These are phyloP conservation scores for Ispidina picta DNA, from an alignment of 2,797 vertebrate genomes.

Conservation along the genomic window DNA sequence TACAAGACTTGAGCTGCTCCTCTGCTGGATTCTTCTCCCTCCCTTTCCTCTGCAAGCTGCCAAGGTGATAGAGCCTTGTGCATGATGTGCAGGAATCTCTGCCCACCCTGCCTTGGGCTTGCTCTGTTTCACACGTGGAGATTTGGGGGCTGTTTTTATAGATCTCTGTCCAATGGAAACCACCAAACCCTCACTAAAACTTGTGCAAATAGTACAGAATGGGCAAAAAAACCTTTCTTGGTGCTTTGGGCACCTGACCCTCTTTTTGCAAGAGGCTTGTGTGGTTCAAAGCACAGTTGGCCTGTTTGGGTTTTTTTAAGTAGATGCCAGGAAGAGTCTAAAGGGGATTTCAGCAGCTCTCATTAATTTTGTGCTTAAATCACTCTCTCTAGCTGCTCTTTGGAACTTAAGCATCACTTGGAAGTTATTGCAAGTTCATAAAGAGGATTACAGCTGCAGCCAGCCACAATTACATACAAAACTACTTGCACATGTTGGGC, in stretches of 20 bases:
- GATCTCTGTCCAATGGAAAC: not conserved
- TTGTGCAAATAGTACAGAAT: not conserved
- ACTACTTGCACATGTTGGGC: not conserved
- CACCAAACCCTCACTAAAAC: not conserved
- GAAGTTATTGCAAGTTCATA: slow-evolving; percentile 14
- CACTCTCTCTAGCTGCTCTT: not conserved
- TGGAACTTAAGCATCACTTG: not conserved
- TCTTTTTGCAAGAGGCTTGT: not conserved
- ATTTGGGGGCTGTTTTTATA: not conserved
- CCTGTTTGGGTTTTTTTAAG: not conserved
- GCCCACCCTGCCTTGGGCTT: not conserved
- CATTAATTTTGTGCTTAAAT: not conserved
- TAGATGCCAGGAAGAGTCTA: not conserved
- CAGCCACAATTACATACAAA: not conserved
- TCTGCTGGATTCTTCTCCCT: not conserved
- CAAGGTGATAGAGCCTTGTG: not conserved
- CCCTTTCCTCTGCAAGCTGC: not conserved
- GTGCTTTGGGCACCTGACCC: not conserved
- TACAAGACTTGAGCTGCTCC: not conserved
- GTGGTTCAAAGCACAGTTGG: not conserved
- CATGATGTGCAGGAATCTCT: not conserved
- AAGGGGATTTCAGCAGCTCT: not conserved
- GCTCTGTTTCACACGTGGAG: not conserved
- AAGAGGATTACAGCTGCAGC: not conserved
- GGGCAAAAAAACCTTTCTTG: not conserved